Conservation (phyloP, 2,888 invertebrate species). For the Arctia plantaginis region DNA sequence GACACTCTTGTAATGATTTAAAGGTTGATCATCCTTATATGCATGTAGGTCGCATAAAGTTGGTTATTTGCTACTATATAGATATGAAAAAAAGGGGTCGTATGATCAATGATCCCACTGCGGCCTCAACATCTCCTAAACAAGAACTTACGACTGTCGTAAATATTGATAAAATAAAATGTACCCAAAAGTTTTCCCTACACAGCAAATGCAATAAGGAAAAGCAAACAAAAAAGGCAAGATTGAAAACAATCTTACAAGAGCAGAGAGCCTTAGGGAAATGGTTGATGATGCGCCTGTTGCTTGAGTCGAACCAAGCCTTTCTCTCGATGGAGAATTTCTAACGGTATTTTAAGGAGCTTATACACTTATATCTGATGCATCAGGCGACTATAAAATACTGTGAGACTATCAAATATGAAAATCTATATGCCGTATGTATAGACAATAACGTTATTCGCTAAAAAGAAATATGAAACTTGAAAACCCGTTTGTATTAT, state of each 20-base stretch:
- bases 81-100: background rate
- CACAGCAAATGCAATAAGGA: conserved; percentile 16
- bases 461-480: no score
- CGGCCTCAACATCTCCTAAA: background rate
- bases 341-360: conserved; percentile 17
- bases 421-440: background rate
- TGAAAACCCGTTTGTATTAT: no score
- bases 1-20: background rate
- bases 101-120: background rate
- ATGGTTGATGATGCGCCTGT: conserved; percentile 40
- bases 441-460: background rate
- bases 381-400: background rate
- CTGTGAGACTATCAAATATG: background rate
- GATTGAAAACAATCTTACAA: conserved; percentile 41
- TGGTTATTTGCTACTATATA: background rate
- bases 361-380: background rate
- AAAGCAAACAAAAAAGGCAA: conserved; percentile 19
- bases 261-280: conserved; percentile 12
- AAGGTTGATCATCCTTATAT: background rate
- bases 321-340: conserved; percentile 13
- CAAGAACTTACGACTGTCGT: conserved; percentile 15
- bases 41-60: background rate
- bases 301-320: conserved; percentile 28
- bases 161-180: conserved; percentile 11
- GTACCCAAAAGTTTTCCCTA: conserved; percentile 10